Conservation (phyloP, 1,140 invertebrate species). For the Tetragnatha versicolor region DNA sequence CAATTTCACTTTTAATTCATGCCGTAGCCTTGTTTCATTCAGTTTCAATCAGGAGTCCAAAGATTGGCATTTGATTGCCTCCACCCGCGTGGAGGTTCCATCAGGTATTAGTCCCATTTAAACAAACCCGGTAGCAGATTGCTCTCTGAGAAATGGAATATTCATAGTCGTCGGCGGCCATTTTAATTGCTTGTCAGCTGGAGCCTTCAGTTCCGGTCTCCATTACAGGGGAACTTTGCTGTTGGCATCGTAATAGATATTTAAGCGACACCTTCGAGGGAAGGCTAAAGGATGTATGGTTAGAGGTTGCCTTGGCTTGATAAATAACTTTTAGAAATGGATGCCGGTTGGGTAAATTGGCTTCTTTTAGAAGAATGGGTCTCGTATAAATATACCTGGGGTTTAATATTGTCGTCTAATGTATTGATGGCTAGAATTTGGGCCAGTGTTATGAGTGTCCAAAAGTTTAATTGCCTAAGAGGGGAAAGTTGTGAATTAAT, state of each 20-base stretch:
- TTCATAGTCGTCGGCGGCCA: conserved; percentile 42
- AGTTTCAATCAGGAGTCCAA: conserved; percentile 18
- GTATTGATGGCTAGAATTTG: too few species aligned
- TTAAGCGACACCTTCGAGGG: conserved; percentile 12
- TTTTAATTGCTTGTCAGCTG: conserved; percentile 51
- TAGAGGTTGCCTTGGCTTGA: neutral
- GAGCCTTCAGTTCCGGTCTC: conserved; percentile 14
- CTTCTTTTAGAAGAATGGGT: too few species aligned
- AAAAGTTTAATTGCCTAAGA: neutral
- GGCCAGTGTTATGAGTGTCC: neutral
- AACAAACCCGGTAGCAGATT: conserved; percentile 43
- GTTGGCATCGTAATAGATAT: conserved; percentile 23
- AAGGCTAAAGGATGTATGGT: neutral
- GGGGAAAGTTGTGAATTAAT: neutral
- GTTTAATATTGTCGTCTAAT: too few species aligned
- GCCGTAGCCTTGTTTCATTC: neutral
- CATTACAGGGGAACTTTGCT: conserved; percentile 32
- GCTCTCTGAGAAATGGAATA: conserved; percentile 48
- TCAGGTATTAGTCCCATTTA: conserved; percentile 38
- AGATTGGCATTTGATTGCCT: conserved; percentile 51
- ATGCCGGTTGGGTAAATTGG: too few species aligned
- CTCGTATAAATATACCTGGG: too few species aligned
- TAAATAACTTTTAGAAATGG: too few species aligned
- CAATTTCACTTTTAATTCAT: conserved; percentile 51
- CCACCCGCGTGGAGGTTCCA: neutral